Evolutionary conservation across 2,113 vertebrate genomes (phyloP), one percentile per base, ranked within the genome.

Genomic region (Corythaixoides concolor): DNA sequence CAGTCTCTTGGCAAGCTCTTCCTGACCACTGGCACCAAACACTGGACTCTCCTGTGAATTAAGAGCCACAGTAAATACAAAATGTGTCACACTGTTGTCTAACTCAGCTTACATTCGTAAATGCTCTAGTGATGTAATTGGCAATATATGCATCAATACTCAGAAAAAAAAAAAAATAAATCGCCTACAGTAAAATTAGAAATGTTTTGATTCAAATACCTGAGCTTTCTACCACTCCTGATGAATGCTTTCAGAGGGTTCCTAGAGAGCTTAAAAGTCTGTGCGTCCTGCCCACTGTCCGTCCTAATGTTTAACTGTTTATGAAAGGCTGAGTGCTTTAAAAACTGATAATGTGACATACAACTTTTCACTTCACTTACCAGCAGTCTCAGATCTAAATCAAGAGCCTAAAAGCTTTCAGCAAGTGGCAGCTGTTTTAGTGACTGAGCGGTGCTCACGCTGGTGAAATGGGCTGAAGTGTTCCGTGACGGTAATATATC

Each of bases 1-100:
- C 58, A 99, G 98, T 79, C 99, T 98, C 96, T 99, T 99, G 87
- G 98, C 99, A 37, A 99, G 98, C 91, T 99, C 99, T 86, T 99
- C 98, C 95, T 99, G 99, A 43, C 99, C 99, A 59, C 98, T 99
- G 80, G 98, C 97, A 85, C 99, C 99, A 92, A 99, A 98, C 56
- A 99, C 98, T 9, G 99, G 99, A 89, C 99, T 99, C 97, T 99
- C 98, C 99, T 99, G 86, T 12, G 75, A 43, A 64, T 55, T n/a
- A 84, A 88, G 60, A 95, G 76, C 39, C 12, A 93, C 52, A 49
- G 37, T 83, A 77, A 84, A 75, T 23, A n/a, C 6, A 30, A 67
- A 67, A 80, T 50, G 18, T 27, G 35, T 58, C 62, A 82, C 63
- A 20, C 32, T 27, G 1, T 15, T 58, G 11, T 33, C n/a, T 59